Percentiles rank a stretch among this genome's conserved stretches.
phyloP scores from a whole-genome alignment of 2,113 vertebrate species.

The Pteropus alecto region DNA sequence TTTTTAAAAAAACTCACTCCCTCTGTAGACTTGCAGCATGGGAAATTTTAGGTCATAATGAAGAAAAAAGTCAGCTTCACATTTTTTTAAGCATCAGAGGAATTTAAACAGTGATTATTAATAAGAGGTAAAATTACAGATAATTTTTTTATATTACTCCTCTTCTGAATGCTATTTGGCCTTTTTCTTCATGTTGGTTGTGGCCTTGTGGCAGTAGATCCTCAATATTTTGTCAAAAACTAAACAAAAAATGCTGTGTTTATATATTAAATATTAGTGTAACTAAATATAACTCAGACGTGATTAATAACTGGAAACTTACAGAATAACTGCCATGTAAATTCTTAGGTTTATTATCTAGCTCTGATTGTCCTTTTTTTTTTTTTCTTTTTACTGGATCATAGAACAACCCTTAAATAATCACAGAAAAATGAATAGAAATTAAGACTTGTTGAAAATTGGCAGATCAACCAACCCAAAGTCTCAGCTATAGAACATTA shows the following conservation, averaged over 20 bases:
- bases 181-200: neutral
- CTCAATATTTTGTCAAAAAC: conserved; percentile 2
- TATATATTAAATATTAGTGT: neutral
- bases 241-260: neutral
- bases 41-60: neutral
- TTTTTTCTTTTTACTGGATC: neutral
- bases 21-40: neutral
- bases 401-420: neutral
- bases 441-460: neutral
- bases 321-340: neutral
- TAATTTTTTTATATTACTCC: neutral
- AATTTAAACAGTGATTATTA: neutral
- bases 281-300: neutral
- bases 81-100: neutral
- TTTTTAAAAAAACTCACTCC: neutral
- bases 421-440: neutral
- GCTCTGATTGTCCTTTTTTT: neutral
- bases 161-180: neutral
- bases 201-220: neutral
- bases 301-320: neutral
- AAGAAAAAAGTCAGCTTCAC: neutral
- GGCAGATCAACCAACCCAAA: neutral
- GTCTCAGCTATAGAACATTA: neutral
- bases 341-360: neutral
- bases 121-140: neutral